Evolutionary conservation across 2,113 vertebrate species (phyloP).

Genomic region (Amazona vittata): DNA sequence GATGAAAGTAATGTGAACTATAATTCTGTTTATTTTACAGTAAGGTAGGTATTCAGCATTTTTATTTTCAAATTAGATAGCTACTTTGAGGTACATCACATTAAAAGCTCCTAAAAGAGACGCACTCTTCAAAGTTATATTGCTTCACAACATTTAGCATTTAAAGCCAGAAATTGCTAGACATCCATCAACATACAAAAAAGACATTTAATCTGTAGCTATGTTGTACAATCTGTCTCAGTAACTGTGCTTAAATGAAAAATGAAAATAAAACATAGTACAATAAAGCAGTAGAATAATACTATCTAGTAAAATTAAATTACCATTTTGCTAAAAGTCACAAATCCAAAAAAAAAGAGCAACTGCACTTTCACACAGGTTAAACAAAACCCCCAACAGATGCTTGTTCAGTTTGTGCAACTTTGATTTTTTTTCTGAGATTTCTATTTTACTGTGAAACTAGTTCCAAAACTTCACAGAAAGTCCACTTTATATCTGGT

Average conservation of each 20-base stretch:
- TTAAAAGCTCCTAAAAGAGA: not conserved
- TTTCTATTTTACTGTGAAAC: not conserved
- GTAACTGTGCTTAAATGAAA: not conserved
- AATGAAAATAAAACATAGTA: not conserved
- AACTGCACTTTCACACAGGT: not conserved
- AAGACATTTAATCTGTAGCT: not conserved
- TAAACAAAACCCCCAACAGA: not conserved
- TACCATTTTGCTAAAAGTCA: not conserved
- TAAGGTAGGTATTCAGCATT: not conserved
- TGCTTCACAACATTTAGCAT: not conserved
- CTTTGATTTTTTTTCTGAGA: not conserved
- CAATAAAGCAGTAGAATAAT: not conserved
- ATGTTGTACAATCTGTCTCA: not conserved
- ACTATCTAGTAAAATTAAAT: not conserved
- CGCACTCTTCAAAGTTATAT: not conserved
- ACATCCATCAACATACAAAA: not conserved
- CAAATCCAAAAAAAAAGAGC: not conserved
- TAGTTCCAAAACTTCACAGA: not conserved
- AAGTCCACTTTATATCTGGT: not conserved
- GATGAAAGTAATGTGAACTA: not conserved
- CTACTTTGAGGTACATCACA: not conserved
- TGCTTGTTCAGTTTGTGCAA: not conserved
- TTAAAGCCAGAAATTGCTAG: not conserved
- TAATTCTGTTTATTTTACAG: not conserved
- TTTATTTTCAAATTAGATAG: not conserved